These are phyloP conservation scores for Apodemia hepburni DNA, from an alignment of 2,888 invertebrate species.

Conservation along the genomic window DNA sequence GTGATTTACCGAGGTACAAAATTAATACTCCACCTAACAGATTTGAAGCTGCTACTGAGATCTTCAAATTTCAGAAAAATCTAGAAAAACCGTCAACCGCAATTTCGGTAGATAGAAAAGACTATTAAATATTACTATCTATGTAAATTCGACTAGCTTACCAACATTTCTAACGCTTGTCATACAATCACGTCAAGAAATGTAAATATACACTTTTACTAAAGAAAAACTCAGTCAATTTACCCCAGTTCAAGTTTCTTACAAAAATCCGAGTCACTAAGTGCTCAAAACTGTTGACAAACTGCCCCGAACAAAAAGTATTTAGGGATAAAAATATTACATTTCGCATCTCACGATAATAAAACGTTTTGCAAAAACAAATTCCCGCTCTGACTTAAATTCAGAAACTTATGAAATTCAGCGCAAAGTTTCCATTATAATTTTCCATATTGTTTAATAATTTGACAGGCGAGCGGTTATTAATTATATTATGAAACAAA, in stretches of 20 bases:
- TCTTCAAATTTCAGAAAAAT: too few species aligned
- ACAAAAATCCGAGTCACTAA: slow-evolving; percentile 6
- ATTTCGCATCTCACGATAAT: slow-evolving; percentile 4
- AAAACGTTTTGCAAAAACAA: slow-evolving; percentile 11
- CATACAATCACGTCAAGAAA: too few species aligned
- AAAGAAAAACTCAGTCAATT: not conserved
- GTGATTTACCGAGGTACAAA: too few species aligned
- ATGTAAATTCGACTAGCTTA: too few species aligned
- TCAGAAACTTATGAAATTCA: slow-evolving; percentile 18
- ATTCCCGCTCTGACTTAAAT: not conserved
- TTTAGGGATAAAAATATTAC: slow-evolving; percentile 10
- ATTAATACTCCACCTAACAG: too few species aligned
- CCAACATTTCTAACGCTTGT: too few species aligned
- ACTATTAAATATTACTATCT: too few species aligned
- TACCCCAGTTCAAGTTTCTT: not conserved
- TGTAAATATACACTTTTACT: too few species aligned
- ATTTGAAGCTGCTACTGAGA: too few species aligned
- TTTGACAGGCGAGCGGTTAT: slow-evolving; percentile 21
- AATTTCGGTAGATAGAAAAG: too few species aligned
- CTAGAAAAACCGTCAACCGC: too few species aligned
- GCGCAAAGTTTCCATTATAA: slow-evolving; percentile 24
- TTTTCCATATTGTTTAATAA: slow-evolving; percentile 25
- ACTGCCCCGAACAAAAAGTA: slow-evolving; percentile 7
- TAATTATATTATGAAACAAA: slow-evolving; percentile 22
- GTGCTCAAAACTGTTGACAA: slow-evolving; percentile 11